These are phyloP conservation scores for Euplexia lucipara DNA, from an alignment of 2,888 invertebrate genomes.

Conservation along the genomic window DNA sequence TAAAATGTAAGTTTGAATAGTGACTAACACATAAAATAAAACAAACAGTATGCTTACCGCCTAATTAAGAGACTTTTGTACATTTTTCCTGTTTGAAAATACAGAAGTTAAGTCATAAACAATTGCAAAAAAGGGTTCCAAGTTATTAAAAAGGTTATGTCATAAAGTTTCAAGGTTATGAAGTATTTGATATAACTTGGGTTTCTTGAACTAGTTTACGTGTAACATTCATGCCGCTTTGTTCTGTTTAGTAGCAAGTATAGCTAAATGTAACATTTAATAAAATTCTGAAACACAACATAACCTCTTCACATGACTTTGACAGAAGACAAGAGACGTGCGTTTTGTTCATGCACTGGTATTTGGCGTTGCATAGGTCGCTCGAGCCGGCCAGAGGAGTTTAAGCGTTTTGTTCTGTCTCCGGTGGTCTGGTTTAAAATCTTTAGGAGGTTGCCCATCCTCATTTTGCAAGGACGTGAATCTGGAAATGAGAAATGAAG, in stretches of 20 bases:
- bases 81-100: conserved; percentile 69
- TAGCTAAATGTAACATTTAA: background rate
- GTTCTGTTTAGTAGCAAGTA: background rate
- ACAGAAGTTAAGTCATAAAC: conserved; percentile 23
- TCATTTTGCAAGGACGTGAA: too few relatives aligned
- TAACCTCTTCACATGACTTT: conserved; percentile 46
- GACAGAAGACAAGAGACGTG: conserved; percentile 8
- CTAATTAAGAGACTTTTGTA: conserved; percentile 77
- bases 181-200: conserved; percentile 2
- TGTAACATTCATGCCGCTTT: conserved; percentile 8
- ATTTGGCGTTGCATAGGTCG: too few relatives aligned
- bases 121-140: background rate
- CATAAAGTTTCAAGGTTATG: conserved; percentile 54
- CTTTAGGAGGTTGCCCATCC: too few relatives aligned
- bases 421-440: too few relatives aligned
- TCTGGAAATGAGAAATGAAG: too few relatives aligned
- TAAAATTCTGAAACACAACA: conserved; percentile 33
- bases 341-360: conserved; percentile 15
- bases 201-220: background rate
- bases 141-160: conserved; percentile 58
- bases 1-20: background rate
- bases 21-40: background rate
- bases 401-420: background rate
- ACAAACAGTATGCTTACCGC: conserved; percentile 71
- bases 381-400: too few relatives aligned